Conservation (phyloP, 2,888 invertebrate genomes). For the Schizaphis graminum region DNA sequence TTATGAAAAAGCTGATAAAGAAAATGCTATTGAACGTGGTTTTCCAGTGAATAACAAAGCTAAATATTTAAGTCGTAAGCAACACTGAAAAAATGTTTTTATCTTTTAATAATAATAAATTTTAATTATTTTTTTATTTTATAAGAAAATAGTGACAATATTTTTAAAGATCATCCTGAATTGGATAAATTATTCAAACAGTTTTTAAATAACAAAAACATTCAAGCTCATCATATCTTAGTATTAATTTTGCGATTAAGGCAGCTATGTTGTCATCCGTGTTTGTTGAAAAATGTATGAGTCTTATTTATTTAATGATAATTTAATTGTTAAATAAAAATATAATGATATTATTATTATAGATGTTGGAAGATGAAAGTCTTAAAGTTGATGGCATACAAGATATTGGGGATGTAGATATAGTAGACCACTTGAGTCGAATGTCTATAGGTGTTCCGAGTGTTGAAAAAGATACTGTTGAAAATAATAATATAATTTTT, state of each 20-base stretch:
- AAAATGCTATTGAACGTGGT: conserved; percentile 70
- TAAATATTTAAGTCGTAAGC: conserved; percentile 35
- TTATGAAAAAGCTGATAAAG: conserved; percentile 81
- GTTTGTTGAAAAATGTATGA: conserved; percentile 80
- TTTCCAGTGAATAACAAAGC: conserved; percentile 34
- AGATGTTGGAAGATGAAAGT: conserved; percentile 55
- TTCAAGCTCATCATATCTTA: conserved; percentile 78
- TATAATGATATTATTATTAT: neutral
- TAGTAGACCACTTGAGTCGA: conserved; percentile 49
- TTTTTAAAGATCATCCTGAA: conserved; percentile 73
- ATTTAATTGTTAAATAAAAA: neutral
- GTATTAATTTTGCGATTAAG: conserved; percentile 86
- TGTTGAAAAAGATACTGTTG: neutral
- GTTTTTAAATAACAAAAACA: conserved; percentile 70
- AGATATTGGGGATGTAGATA: conserved; percentile 32
- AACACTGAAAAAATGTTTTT: neutral
- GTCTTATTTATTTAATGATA: conserved; percentile 11
- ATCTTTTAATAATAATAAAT: neutral
- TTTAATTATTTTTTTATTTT: neutral
- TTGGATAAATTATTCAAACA: conserved; percentile 76
- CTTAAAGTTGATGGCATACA: conserved; percentile 52
- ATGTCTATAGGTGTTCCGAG: conserved; percentile 46
- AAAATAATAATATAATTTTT: conserved; percentile 42
- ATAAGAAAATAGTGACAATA: conserved; percentile 57
- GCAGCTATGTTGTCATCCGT: conserved; percentile 92